phyloP scores from a whole-genome alignment of 2,888 invertebrate genomes.

The Eutolmus rufibarbis region DNA sequence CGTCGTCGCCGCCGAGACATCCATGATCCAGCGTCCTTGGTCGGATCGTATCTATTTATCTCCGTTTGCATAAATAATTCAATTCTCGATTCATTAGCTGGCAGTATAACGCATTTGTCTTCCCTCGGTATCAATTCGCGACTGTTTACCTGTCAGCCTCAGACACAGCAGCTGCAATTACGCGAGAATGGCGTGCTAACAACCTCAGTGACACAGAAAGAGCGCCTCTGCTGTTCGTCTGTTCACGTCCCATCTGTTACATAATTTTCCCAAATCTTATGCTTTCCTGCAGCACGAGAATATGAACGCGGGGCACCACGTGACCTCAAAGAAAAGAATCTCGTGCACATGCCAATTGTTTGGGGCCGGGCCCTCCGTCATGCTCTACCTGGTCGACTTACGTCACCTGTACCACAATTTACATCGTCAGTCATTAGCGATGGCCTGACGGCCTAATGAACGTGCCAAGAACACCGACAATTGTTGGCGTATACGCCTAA shows the following conservation, averaged over 20 bases:
- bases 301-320: neutral
- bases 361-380: neutral
- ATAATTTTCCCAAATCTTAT: neutral
- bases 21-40: neutral
- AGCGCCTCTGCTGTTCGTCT: neutral
- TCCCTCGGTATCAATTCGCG: neutral
- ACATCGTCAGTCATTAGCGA: neutral
- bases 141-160: neutral
- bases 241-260: neutral
- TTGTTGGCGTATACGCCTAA: neutral
- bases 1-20: neutral
- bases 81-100: neutral
- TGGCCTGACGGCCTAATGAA: neutral
- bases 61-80: neutral
- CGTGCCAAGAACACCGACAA: neutral
- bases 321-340: neutral
- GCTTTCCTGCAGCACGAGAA: neutral
- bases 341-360: neutral
- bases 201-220: neutral
- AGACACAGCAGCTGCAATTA: neutral
- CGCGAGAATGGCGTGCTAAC: neutral
- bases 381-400: neutral
- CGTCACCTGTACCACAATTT: neutral
- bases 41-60: neutral
- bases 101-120: neutral